Conservation (phyloP, 2,888 invertebrate species). For the Cylloceria caligata region DNA sequence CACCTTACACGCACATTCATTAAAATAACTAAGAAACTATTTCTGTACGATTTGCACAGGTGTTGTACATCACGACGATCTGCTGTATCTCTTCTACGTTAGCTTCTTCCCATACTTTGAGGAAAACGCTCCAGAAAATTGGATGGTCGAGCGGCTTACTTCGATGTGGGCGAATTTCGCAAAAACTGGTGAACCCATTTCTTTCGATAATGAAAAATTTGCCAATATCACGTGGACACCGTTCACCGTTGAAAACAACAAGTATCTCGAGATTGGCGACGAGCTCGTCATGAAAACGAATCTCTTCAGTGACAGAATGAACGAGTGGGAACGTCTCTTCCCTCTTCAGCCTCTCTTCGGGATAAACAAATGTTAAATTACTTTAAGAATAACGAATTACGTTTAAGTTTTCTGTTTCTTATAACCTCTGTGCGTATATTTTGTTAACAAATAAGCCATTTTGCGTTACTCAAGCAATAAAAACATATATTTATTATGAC, state of each 20-base stretch:
- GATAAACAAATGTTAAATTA: too few species aligned
- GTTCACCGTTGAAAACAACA: slow-evolving; percentile 79
- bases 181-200: slow-evolving; percentile 85
- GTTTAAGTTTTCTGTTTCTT: too few species aligned
- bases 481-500: too few species aligned
- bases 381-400: too few species aligned
- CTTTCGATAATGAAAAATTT: slow-evolving; percentile 78
- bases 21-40: too few species aligned
- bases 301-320: slow-evolving; percentile 82
- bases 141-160: slow-evolving; percentile 83
- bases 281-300: slow-evolving; percentile 81
- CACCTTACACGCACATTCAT: too few species aligned
- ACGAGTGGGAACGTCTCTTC: slow-evolving; percentile 84
- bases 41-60: slow-evolving; percentile 82
- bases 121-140: slow-evolving; percentile 83
- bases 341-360: slow-evolving; percentile 74
- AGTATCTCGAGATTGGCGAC: slow-evolving; percentile 84
- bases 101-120: slow-evolving; percentile 83
- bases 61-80: slow-evolving; percentile 85
- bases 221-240: slow-evolving; percentile 83
- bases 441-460: too few species aligned
- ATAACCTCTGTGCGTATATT: too few species aligned
- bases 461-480: too few species aligned
- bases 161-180: slow-evolving; percentile 85
- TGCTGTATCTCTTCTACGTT: slow-evolving; percentile 85